Evolutionary conservation across 1,140 invertebrate species (phyloP), one percentile per base, ranked within the genome.

Genomic region (Lepidostoma basale): DNA sequence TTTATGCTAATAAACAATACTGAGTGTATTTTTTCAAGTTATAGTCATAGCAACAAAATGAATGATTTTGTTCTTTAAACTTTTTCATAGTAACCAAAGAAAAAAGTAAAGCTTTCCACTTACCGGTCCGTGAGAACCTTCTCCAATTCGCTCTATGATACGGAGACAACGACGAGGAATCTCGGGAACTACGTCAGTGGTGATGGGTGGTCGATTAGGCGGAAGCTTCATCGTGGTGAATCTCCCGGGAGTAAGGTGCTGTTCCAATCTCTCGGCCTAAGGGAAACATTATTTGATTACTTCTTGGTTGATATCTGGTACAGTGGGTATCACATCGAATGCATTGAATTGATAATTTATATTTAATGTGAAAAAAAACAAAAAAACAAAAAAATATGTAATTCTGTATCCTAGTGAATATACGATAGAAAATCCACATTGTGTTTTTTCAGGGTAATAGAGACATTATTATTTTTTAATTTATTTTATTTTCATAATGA

Each of bases 61-160:
- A n/a, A n/a, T n/a, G n/a, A n/a, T n/a, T n/a, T n/a, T n/a, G n/a
- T n/a, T n/a, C n/a, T n/a, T n/a, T n/a, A n/a, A n/a, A n/a, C n/a
- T n/a, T n/a, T n/a, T 6, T 6, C 12, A 33, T 33, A 6, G 12
- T 33, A 5, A 6, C 12, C 12, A 33, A 33, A 47, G 5, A 18
- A 8, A 58, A 6, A 58, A 26, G 25, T 22, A 49, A 49, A 20
- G 22, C 23, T n/a, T 14, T n/a, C 22, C 14, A 69, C 79, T 85
- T 77, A 93, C 92, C 86, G 92, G 88, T 75, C 92, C 92, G 75
- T 92, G 93, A 73, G 89, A 87, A 44, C 92, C 92, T 77, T 93
- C 91, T 23, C 92, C 92, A 42, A 94, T 84, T 75, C 92, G 92
- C 78, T 93, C 89, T 36, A 93, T 77, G 72, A 92, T 88, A 69